A percentile compares a stretch with the other conserved stretches of the same genome.
Evolutionary conservation across 2,888 invertebrate genomes (phyloP).

Genomic region (Dichetophora obliterata): DNA sequence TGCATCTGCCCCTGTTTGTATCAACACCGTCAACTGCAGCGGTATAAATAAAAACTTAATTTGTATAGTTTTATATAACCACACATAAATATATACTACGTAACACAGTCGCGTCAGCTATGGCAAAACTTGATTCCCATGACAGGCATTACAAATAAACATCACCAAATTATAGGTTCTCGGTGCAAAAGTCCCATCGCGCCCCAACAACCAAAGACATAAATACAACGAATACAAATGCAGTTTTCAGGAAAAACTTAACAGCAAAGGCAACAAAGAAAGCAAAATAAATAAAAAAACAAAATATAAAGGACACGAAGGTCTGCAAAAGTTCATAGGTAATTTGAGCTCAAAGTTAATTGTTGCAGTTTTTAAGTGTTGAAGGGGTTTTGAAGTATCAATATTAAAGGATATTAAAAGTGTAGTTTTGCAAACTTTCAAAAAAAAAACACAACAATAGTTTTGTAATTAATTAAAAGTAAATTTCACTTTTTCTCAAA

Average conservation of each 20-base stretch:
- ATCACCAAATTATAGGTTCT: slow-evolving; percentile 60
- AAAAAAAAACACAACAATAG: background rate
- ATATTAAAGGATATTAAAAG: background rate
- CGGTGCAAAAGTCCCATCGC: background rate
- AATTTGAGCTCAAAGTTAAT: slow-evolving; percentile 14
- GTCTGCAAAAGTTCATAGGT: slow-evolving; percentile 3
- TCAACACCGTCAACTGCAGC: too few relatives aligned
- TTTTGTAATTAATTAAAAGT: background rate
- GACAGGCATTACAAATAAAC: slow-evolving; percentile 63
- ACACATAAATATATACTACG: background rate
- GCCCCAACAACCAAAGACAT: slow-evolving; percentile 6
- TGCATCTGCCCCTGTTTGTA: too few relatives aligned
- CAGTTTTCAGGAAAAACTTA: background rate
- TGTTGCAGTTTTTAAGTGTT: slow-evolving; percentile 15
- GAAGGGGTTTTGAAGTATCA: background rate
- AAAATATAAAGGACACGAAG: slow-evolving; percentile 2
- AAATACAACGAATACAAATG: slow-evolving; percentile 6
- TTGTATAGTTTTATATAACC: too few relatives aligned
- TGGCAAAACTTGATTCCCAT: slow-evolving; percentile 43
- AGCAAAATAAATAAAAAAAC: background rate
- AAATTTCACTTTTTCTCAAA: background rate
- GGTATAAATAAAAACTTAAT: too few relatives aligned
- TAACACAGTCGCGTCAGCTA: slow-evolving; percentile 18
- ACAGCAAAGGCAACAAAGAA: background rate
- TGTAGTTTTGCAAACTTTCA: background rate